phyloP scores from a whole-genome alignment of 2,113 vertebrate genomes.

The Carlito syrichta region DNA sequence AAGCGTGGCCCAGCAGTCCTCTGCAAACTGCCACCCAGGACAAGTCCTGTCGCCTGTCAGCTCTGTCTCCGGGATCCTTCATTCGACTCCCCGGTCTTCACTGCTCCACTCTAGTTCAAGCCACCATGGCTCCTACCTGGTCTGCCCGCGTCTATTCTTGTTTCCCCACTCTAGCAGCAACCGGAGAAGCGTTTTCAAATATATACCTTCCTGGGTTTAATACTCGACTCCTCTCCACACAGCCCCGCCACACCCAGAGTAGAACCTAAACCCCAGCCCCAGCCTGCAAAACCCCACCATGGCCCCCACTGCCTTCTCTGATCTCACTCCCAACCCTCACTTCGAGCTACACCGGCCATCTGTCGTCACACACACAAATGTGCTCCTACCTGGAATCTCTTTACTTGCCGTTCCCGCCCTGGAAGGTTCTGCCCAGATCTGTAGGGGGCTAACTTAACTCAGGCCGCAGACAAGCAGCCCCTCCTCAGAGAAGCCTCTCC shows the following conservation, averaged over 20 bases:
- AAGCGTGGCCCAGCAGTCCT: not conserved
- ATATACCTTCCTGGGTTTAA: not conserved
- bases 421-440: not conserved
- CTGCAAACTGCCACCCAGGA: not conserved
- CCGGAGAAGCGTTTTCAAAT: not conserved
- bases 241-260: too few relatives aligned
- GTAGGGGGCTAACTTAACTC: not conserved
- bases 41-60: not conserved
- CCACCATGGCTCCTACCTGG: not conserved
- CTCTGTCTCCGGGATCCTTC: not conserved
- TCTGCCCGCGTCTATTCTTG: not conserved
- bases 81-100: not conserved
- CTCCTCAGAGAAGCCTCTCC: not conserved
- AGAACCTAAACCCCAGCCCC: not conserved
- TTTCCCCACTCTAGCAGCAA: not conserved
- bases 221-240: accelerated
- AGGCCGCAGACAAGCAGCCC: not conserved
- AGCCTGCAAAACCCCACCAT: not conserved
- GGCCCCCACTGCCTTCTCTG: not conserved
- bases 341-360: not conserved
- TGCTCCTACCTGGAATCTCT: not conserved
- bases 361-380: not conserved
- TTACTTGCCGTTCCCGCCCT: not conserved
- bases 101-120: not conserved
- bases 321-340: not conserved